Conservation (phyloP, 2,888 invertebrate species). For the Blastobasis lacticolella region DNA sequence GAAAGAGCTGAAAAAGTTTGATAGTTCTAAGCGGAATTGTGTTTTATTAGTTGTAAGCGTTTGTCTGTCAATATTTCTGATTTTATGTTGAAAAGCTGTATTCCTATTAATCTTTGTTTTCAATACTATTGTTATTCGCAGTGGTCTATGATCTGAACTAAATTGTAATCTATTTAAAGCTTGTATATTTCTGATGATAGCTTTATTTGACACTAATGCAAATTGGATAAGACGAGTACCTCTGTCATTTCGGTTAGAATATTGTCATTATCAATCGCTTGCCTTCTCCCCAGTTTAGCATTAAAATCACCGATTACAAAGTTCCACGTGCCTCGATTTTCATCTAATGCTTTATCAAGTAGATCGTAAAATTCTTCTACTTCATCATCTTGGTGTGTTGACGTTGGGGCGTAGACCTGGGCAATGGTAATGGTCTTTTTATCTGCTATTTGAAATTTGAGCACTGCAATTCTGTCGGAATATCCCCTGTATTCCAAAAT, state of each 20-base stretch:
- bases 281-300: background rate
- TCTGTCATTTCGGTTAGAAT: conserved; percentile 1
- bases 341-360: conserved; percentile 4
- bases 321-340: conserved; percentile 6
- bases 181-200: background rate
- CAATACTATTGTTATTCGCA: background rate
- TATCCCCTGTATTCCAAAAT: conserved; percentile 7
- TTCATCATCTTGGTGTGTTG: conserved; percentile 2
- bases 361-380: conserved; percentile 6
- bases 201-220: conserved; percentile 1
- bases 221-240: conserved; percentile 5
- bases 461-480: conserved; percentile 4
- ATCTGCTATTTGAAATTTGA: conserved; percentile 1
- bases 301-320: conserved; percentile 2
- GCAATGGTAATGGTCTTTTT: conserved; percentile 1
- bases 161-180: background rate
- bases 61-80: background rate
- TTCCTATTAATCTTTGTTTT: background rate
- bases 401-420: conserved; percentile 5
- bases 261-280: background rate
- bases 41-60: background rate
- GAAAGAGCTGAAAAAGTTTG: background rate
- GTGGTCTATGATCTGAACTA: background rate
- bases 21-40: background rate
- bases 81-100: background rate